These are phyloP conservation scores for Octopus bimaculoides DNA, from an alignment of 1,140 invertebrate genomes.

Conservation along the genomic window DNA sequence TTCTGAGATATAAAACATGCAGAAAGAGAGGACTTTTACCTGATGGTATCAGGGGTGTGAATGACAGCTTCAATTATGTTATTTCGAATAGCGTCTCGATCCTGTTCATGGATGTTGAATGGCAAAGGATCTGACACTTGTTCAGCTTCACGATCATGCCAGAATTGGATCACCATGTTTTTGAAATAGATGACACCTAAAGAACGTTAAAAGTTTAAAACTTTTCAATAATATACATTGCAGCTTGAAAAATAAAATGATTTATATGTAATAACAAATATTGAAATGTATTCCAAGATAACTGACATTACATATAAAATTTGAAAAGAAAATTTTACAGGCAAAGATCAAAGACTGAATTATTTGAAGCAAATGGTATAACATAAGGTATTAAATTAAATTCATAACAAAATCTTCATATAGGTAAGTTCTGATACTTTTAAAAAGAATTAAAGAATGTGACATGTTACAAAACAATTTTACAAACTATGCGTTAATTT, in stretches of 20 bases:
- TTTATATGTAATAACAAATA: background rate
- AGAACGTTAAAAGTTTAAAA: too few species aligned
- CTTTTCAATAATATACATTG: too few species aligned
- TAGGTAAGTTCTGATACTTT: too few species aligned
- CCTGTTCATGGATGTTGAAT: constrained; percentile 94
- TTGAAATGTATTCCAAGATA: background rate
- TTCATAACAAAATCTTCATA: too few species aligned
- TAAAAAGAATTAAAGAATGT: too few species aligned
- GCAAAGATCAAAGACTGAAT: too few species aligned
- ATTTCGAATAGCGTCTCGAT: constrained; percentile 87
- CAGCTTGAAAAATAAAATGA: background rate
- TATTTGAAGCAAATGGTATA: too few species aligned
- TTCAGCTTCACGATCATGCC: constrained; percentile 76
- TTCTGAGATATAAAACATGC: background rate
- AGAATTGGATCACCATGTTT: constrained; percentile 85
- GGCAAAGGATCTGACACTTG: constrained; percentile 69
- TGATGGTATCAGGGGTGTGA: constrained; percentile 83
- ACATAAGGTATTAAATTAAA: too few species aligned
- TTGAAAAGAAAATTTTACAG: too few species aligned
- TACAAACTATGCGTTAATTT: too few species aligned
- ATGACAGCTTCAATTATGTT: constrained; percentile 93
- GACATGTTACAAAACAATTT: too few species aligned
- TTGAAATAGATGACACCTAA: constrained; percentile 91
- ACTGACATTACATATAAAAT: too few species aligned
- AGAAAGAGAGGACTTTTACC: constrained; percentile 57